These are phyloP conservation scores for Miltochrista miniata DNA, from an alignment of 2,888 invertebrate species.

Conservation along the genomic window DNA sequence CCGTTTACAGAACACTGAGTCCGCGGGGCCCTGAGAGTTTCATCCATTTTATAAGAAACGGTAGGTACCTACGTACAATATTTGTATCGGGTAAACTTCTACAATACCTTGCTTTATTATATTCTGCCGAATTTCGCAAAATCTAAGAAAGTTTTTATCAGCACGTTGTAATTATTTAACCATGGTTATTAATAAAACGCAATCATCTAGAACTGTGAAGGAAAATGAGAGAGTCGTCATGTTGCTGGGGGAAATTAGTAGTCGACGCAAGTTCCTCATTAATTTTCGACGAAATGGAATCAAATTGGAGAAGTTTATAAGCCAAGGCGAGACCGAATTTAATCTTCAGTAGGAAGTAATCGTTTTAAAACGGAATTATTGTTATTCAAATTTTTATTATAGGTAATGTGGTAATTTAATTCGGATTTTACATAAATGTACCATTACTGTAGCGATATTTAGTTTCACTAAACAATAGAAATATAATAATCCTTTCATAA, in stretches of 20 bases:
- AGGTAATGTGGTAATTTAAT: slow-evolving; percentile 15
- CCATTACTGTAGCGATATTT: too few relatives aligned
- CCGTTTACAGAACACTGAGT: too few relatives aligned
- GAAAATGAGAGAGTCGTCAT: slow-evolving; percentile 45
- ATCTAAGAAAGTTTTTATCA: slow-evolving; percentile 37
- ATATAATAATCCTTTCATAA: too few relatives aligned
- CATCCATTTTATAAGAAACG: too few relatives aligned
- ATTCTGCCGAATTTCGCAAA: slow-evolving; percentile 40
- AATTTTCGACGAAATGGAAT: slow-evolving; percentile 63
- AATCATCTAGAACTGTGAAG: slow-evolving; percentile 57
- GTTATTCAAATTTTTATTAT: neutral
- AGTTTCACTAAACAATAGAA: too few relatives aligned
- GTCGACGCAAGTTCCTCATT: slow-evolving; percentile 59
- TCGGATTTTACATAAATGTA: too few relatives aligned
- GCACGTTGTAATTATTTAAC: slow-evolving; percentile 52
- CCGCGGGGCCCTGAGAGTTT: too few relatives aligned
- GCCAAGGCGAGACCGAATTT: slow-evolving; percentile 35
- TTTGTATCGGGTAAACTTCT: too few relatives aligned
- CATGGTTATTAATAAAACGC: slow-evolving; percentile 61
- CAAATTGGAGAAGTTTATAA: slow-evolving; percentile 59
- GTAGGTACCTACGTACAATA: too few relatives aligned
- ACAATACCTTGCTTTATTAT: too few relatives aligned
- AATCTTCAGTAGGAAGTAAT: slow-evolving; percentile 16
- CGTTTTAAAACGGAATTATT: slow-evolving; percentile 1
- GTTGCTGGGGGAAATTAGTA: slow-evolving; percentile 39